These are phyloP conservation scores for Phrynocephalus versicolor DNA, from an alignment of 2,113 vertebrate species.

Conservation along the genomic window DNA sequence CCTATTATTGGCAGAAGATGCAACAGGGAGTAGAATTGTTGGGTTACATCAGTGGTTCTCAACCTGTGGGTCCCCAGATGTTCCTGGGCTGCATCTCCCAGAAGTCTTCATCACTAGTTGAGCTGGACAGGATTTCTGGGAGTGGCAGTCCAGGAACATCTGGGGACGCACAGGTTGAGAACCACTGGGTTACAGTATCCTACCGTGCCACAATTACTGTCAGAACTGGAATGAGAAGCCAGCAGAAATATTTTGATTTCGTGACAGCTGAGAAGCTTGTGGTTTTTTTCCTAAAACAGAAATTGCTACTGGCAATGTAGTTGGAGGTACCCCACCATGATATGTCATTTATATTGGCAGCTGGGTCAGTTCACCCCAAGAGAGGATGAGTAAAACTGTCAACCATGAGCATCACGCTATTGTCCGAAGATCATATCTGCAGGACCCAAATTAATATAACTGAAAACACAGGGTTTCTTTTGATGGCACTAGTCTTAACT, in stretches of 20 bases:
- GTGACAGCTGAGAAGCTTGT: neutral
- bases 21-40: neutral
- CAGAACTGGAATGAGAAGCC: neutral
- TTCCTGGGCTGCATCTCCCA: too few relatives aligned
- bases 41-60: too few relatives aligned
- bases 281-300: neutral
- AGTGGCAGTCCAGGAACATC: too few relatives aligned
- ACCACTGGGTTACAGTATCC: neutral
- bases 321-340: neutral
- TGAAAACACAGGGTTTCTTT: neutral
- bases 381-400: neutral
- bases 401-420: neutral
- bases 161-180: too few relatives aligned
- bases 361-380: neutral
- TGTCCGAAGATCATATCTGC: neutral
- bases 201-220: neutral
- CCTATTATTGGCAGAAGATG: neutral
- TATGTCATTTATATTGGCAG: neutral
- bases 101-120: too few relatives aligned
- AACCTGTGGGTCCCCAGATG: too few relatives aligned
- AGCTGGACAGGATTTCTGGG: too few relatives aligned
- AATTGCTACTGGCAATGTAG: neutral
- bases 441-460: neutral
- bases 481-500: neutral
- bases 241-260: neutral